Conservation (phyloP, 1,140 invertebrate genomes). For the Thaumatotibia leucotreta region DNA sequence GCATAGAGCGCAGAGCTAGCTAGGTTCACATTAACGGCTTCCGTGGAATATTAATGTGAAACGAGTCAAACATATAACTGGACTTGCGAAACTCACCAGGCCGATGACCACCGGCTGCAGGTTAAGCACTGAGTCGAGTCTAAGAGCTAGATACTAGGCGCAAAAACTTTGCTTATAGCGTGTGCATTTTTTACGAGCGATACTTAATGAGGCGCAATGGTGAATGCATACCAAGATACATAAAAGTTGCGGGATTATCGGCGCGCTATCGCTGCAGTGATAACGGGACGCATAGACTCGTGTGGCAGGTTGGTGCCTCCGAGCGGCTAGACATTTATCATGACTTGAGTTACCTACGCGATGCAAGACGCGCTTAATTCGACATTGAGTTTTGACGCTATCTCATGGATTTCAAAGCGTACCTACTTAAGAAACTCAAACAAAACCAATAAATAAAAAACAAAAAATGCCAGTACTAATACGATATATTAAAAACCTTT, state of each 20-base stretch:
- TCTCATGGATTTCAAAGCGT: background rate
- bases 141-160: background rate
- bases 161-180: background rate
- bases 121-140: slow-evolving; percentile 8
- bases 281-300: slow-evolving; percentile 51
- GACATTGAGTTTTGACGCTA: background rate
- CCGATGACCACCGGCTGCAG: slow-evolving; percentile 57
- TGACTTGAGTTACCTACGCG: background rate
- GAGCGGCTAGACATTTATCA: slow-evolving; percentile 23
- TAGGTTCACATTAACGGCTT: slow-evolving; percentile 56
- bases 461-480: too few relatives aligned
- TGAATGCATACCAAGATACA: slow-evolving; percentile 64
- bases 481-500: too few relatives aligned
- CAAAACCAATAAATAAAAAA: too few relatives aligned
- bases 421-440: background rate
- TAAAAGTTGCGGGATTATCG: slow-evolving; percentile 48
- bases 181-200: slow-evolving; percentile 39
- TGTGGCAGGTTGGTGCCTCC: slow-evolving; percentile 42
- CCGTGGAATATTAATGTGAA: slow-evolving; percentile 65
- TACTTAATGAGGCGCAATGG: slow-evolving; percentile 42
- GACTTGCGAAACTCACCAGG: slow-evolving; percentile 69
- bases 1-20: slow-evolving; percentile 29
- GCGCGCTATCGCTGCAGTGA: slow-evolving; percentile 49
- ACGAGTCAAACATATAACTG: slow-evolving; percentile 60
- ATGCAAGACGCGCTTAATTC: too few relatives aligned